phyloP scores from a whole-genome alignment of 2,797 vertebrate genomes.

The Propithecus deckenii region DNA sequence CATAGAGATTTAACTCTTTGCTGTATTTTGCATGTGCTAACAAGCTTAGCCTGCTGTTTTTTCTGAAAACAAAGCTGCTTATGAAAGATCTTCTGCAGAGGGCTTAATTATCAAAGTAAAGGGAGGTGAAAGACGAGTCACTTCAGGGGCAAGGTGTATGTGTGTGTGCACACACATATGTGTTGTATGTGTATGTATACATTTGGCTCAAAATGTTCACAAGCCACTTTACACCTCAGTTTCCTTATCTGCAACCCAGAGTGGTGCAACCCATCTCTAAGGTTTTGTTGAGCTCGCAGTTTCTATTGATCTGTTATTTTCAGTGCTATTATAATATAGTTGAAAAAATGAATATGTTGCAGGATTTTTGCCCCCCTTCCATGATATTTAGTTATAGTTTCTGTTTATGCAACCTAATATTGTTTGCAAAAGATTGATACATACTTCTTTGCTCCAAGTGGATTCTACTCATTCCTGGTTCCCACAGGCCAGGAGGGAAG shows the following conservation, averaged over 20 bases:
- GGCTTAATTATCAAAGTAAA: neutral
- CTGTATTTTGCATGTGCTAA: neutral
- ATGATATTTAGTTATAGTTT: neutral
- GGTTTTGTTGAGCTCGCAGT: neutral
- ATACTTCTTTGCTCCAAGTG: neutral
- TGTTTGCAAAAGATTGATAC: neutral
- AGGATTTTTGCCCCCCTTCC: neutral
- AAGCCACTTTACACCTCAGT: neutral
- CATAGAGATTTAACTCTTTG: neutral
- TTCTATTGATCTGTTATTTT: neutral
- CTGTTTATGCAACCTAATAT: neutral
- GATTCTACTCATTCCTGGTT: neutral
- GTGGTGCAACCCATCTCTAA: neutral
- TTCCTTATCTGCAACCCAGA: neutral
- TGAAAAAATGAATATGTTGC: neutral
- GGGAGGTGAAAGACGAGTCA: neutral
- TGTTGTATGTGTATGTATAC: neutral
- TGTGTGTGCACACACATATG: neutral
- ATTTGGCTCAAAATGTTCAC: neutral
- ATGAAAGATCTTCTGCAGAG: neutral
- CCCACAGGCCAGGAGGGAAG: neutral
- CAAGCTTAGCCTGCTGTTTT: neutral
- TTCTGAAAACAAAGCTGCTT: neutral
- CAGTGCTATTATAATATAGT: neutral
- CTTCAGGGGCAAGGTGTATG: neutral